Percentiles rank a stretch among this genome's conserved stretches.
Conservation (phyloP, 2,888 invertebrate genomes). For the Gnatocerus cornutus region DNA sequence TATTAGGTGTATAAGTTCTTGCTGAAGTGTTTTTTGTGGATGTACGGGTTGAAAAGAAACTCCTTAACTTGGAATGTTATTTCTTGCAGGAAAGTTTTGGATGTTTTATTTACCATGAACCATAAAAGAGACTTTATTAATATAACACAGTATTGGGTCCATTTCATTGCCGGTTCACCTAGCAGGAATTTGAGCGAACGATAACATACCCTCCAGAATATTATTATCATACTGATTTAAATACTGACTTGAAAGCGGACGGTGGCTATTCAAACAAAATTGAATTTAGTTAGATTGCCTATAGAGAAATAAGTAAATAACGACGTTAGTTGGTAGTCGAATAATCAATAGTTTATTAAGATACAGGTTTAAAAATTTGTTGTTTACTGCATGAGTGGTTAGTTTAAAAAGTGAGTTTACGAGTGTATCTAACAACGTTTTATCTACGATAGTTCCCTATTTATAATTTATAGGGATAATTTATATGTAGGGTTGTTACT, state of each 20-base stretch:
- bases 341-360: no score
- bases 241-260: not conserved
- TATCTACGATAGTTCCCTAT: no score
- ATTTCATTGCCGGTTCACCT: conserved; percentile 6
- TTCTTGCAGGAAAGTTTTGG: not conserved
- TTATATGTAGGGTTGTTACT: no score
- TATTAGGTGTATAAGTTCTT: conserved; percentile 11
- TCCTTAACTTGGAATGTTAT: not conserved
- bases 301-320: no score
- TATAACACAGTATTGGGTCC: conserved; percentile 5
- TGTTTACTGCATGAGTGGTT: no score
- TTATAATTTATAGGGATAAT: no score
- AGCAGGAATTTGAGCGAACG: conserved; percentile 7
- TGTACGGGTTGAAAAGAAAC: not conserved
- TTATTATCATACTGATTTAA: conserved; percentile 4
- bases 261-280: not conserved
- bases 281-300: not conserved
- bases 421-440: no score
- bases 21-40: not conserved
- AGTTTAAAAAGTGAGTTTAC: no score
- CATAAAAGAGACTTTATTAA: conserved; percentile 14
- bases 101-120: conserved; percentile 19
- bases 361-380: no score
- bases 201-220: conserved; percentile 1
- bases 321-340: no score